A percentile compares a stretch with the other conserved stretches of the same genome.
Conservation (phyloP, 2,113 vertebrate genomes). For the Copsychus sechellarum region DNA sequence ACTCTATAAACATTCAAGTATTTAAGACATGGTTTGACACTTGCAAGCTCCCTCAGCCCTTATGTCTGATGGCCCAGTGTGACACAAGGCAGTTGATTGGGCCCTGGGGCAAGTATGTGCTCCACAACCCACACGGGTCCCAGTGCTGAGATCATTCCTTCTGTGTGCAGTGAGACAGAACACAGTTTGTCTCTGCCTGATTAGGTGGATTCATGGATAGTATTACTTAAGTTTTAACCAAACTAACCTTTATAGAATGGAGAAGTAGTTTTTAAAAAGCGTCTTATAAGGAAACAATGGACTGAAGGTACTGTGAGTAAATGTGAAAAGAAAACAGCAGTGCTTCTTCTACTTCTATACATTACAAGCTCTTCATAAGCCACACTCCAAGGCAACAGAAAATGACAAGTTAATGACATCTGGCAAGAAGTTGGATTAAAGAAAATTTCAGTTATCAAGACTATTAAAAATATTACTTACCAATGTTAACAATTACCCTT, state of each 20-base stretch:
- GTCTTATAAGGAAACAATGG: background rate
- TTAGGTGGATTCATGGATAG: background rate
- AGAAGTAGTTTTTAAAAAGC: background rate
- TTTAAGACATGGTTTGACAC: background rate
- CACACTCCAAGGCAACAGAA: background rate
- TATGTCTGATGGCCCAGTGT: background rate
- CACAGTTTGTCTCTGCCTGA: background rate
- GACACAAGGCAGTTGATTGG: background rate
- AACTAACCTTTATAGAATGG: background rate
- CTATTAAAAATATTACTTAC: background rate
- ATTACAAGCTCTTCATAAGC: background rate
- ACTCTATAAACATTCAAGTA: background rate
- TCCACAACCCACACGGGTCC: rapidly evolving
- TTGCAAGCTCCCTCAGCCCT: background rate
- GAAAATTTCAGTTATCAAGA: background rate
- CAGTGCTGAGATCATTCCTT: rapidly evolving
- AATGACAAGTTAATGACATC: background rate
- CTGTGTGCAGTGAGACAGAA: background rate
- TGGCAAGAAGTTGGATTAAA: background rate
- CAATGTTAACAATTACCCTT: background rate
- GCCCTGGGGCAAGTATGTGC: rapidly evolving
- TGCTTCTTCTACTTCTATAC: background rate
- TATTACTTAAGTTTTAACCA: background rate
- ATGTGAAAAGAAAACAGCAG: background rate
- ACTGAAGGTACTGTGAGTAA: background rate